phyloP scores from a whole-genome alignment of 2,888 invertebrate species.

The Leuctra nigra region DNA sequence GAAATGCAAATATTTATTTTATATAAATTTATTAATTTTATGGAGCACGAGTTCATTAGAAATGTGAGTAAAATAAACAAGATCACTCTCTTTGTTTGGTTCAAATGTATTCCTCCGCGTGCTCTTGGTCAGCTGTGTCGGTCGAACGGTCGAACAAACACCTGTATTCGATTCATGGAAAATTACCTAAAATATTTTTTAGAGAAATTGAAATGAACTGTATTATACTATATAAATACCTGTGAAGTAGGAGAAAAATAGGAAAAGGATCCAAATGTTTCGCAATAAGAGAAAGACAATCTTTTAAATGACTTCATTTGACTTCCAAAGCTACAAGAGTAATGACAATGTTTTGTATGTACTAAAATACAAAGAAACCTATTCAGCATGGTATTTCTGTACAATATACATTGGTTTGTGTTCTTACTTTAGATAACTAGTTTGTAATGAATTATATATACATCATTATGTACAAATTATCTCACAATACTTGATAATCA shows the following conservation, averaged over 20 bases:
- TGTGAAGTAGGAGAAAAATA: not conserved
- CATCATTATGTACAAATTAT: conserved; percentile 29
- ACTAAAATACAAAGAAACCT: conserved; percentile 30
- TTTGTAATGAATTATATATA: conserved; percentile 26
- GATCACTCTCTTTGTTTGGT: no score
- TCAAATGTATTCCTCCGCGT: no score
- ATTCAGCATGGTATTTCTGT: conserved; percentile 28
- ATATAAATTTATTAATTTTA: no score
- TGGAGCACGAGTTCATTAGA: no score
- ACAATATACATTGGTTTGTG: conserved; percentile 28
- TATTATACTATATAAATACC: no score
- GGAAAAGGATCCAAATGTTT: not conserved
- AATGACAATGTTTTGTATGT: conserved; percentile 30
- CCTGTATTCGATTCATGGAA: no score
- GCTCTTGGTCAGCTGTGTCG: no score
- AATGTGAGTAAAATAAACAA: no score
- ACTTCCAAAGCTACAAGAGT: conserved; percentile 29
- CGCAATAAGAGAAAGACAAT: not conserved
- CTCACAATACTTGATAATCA: conserved; percentile 27
- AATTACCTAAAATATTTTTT: no score
- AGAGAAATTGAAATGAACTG: no score
- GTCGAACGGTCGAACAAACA: no score
- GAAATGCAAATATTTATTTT: no score
- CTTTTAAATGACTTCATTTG: conserved; percentile 29
- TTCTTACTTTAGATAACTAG: conserved; percentile 28